These are phyloP conservation scores for Neotoma lepida DNA, from an alignment of 2,113 vertebrate genomes.

Conservation along the genomic window DNA sequence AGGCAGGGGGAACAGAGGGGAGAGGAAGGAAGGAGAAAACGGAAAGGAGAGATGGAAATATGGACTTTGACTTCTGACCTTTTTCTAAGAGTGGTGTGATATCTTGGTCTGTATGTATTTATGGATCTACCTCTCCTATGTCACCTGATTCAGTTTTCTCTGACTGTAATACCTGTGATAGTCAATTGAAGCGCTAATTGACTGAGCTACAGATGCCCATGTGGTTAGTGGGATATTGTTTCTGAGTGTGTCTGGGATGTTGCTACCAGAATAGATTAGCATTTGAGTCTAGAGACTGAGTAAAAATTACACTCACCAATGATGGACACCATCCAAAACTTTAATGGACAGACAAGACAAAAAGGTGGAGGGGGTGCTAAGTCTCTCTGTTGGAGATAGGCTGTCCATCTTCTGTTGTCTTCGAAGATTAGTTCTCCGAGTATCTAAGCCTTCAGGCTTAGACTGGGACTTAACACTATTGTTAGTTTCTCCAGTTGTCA, in stretches of 20 bases:
- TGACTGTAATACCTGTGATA: background rate
- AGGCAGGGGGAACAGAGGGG: background rate
- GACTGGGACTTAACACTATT: background rate
- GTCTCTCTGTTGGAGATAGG: background rate
- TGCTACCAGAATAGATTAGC: background rate
- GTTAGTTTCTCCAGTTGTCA: background rate
- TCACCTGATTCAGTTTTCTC: background rate
- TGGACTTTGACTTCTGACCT: background rate
- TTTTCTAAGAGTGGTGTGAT: background rate
- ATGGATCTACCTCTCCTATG: background rate
- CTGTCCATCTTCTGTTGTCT: background rate
- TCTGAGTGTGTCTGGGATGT: background rate
- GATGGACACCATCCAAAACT: background rate
- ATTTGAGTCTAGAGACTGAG: background rate
- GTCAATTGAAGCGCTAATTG: background rate
- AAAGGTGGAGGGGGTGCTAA: background rate
- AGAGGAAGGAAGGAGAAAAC: background rate
- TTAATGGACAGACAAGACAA: background rate
- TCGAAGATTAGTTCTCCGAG: background rate
- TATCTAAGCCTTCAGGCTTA: background rate
- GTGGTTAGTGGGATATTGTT: background rate
- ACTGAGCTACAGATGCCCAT: background rate
- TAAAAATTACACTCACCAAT: background rate
- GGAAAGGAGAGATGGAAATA: background rate
- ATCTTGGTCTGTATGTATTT: background rate